Evolutionary conservation across 1,140 invertebrate genomes (phyloP), one percentile per base, ranked within the genome.

Genomic region (Cydia amplana): DNA sequence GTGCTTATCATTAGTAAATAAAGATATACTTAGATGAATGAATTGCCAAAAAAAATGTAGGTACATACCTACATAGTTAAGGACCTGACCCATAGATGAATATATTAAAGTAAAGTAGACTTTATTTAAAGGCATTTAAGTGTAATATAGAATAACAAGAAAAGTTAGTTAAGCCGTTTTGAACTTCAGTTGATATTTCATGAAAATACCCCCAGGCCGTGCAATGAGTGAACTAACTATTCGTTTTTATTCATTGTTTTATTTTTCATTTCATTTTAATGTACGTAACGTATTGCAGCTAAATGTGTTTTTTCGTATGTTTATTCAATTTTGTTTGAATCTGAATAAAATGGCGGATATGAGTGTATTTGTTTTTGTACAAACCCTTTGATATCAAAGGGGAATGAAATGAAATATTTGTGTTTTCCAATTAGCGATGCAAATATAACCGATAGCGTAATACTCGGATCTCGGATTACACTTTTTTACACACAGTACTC

Each of bases 231-330:
- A 51, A 51, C 16, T 18, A 18, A 55, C 51, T 55, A 55, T 55
- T 55, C 16, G 49, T n/a, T 51, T 51, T n/a, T n/a, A 16, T 51
- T n/a, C 18, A 60, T 60, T 60, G 51, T 60, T 18, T 60, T 60
- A 60, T 60, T 60, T 20, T 60, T 18, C 49, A 51, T 51, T 51
- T 51, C 12, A 60, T 60, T 60, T 60, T 60, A 60, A 55, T 55
- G 51, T 23, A 60, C 55, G n/a, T 60, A 60, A 51, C 49, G n/a
- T 46, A 46, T 55, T 60, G 55, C 51, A 55, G 51, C 20, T 60
- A 60, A 60, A 60, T 60, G 18, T 12, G 55, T 60, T 60, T 60
- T 60, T 60, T 18, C 20, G 55, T 18, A 60, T 60, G 55, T 60
- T 60, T 7, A 60, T 60, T 10, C 18, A 60, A 60, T 60, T 60